These are phyloP conservation scores for Chaetodon trifasciatus DNA, from an alignment of 2,797 vertebrate genomes.

Conservation along the genomic window DNA sequence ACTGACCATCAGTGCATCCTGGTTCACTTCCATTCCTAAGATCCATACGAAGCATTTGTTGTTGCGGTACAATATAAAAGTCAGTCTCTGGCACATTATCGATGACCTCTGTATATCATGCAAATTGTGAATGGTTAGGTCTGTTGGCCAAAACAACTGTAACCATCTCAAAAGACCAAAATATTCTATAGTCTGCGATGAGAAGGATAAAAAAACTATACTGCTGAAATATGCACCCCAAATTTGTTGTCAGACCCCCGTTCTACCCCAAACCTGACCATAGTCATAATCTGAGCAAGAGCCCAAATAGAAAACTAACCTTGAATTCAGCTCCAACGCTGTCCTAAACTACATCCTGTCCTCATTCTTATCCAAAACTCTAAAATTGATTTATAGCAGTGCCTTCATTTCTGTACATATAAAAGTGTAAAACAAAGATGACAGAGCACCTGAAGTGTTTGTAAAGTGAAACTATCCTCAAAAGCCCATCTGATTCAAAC, in stretches of 20 bases:
- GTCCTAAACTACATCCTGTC: not conserved
- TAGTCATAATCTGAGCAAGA: not conserved
- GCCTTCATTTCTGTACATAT: not conserved
- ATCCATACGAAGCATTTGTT: too few relatives aligned
- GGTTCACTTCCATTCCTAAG: not conserved
- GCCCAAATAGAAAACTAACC: not conserved
- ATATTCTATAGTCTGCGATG: not conserved
- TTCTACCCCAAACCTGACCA: not conserved
- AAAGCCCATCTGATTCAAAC: constrained; percentile 6
- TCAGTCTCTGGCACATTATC: not conserved
- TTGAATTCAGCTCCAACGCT: not conserved
- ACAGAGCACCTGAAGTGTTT: not conserved
- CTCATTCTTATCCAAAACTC: too few relatives aligned
- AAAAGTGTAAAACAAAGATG: not conserved
- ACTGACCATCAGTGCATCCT: not conserved
- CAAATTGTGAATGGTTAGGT: too few relatives aligned
- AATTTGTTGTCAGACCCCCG: not conserved
- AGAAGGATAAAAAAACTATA: not conserved
- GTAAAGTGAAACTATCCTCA: not conserved
- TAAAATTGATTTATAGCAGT: not conserved
- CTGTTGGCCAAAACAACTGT: too few relatives aligned
- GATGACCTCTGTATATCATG: too few relatives aligned
- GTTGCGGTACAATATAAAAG: not conserved
- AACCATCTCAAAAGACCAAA: not conserved
- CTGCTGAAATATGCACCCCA: not conserved